Evolutionary conservation across 2,888 invertebrate genomes (phyloP).

Genomic region (Temnothorax ravouxi): DNA sequence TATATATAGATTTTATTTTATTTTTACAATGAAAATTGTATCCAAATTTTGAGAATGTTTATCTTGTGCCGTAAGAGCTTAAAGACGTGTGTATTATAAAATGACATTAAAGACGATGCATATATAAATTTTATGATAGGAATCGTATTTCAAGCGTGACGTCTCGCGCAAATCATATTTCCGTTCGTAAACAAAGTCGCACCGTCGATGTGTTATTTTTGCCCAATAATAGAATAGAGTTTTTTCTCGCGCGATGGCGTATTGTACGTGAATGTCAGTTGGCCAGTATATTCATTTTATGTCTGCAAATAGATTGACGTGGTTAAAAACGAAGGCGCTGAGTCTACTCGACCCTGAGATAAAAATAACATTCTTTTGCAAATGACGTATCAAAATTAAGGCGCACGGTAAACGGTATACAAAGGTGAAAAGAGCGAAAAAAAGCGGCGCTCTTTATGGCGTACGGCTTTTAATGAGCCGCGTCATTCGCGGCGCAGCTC

Average conservation of each 20-base stretch:
- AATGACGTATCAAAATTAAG: conserved; percentile 27
- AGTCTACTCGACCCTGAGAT: conserved; percentile 25
- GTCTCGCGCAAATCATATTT: conserved; percentile 13
- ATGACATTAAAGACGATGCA: neutral
- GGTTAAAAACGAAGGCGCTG: conserved; percentile 35
- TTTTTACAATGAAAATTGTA: neutral
- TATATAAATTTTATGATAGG: neutral
- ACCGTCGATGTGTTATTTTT: conserved; percentile 9
- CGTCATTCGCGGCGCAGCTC: conserved; percentile 29
- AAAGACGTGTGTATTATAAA: neutral
- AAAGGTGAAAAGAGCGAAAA: neutral
- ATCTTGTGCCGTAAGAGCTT: neutral
- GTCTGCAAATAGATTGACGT: conserved; percentile 30
- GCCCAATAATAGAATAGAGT: neutral
- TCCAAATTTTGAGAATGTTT: neutral
- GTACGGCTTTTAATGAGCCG: neutral
- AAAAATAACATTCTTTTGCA: conserved; percentile 28
- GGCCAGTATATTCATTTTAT: conserved; percentile 24
- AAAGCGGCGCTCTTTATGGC: neutral
- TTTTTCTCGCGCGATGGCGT: conserved; percentile 15
- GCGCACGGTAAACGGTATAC: neutral
- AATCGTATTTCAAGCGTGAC: neutral
- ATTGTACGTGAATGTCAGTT: neutral
- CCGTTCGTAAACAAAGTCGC: neutral
- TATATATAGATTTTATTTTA: neutral